Evolutionary conservation across 2,888 invertebrate genomes (phyloP), one percentile per base, ranked within the genome.

Genomic region (Melipona bicolor): DNA sequence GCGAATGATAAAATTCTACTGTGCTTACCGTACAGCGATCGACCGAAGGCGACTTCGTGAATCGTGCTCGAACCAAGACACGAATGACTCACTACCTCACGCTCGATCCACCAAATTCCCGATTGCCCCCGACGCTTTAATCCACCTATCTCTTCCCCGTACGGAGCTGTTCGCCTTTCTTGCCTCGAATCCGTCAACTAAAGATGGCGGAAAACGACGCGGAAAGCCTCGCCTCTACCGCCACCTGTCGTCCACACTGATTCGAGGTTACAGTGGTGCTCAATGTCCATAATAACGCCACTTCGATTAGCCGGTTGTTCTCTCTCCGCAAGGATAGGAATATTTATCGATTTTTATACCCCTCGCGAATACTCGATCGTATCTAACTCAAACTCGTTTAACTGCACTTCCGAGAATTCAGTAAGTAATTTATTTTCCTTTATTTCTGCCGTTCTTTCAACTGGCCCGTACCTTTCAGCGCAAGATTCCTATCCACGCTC

Each of bases 181-280:
- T 83, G 75, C 76, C 83, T 79, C 76, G 84, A 69, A 81, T 88
- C 86, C 89, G 88, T 89, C 88, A 90, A 90, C 88, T 90, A 91
- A 92, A 92, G 89, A 92, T 92, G 92, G 92, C 90, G 90, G 87
- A 87, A 88, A 88, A 73, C 86, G 91, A 92, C 91, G 92, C 92
- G 91, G 88, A 85, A 32, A 84, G 82, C 79, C 87, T 77, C 86
- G 85, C 89, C 83, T 67, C 59, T 75, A 82, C 79, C 90, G 91
- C 91, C 91, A 88, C 87, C 89, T 88, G 85, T 84, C 83, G 83
- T 21, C 79, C 54, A 62, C 75, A 77, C 84, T 65, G 80, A 73
- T 67, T 70, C 77, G 67, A 80, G 64, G 21, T 54, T 65, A 77
- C 89, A 84, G 87, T 65, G 79, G 83, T 70, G 72, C 81, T 83